These are phyloP conservation scores for Amitus sp. DNA, from an alignment of 2,888 invertebrate species.

Conservation along the genomic window DNA sequence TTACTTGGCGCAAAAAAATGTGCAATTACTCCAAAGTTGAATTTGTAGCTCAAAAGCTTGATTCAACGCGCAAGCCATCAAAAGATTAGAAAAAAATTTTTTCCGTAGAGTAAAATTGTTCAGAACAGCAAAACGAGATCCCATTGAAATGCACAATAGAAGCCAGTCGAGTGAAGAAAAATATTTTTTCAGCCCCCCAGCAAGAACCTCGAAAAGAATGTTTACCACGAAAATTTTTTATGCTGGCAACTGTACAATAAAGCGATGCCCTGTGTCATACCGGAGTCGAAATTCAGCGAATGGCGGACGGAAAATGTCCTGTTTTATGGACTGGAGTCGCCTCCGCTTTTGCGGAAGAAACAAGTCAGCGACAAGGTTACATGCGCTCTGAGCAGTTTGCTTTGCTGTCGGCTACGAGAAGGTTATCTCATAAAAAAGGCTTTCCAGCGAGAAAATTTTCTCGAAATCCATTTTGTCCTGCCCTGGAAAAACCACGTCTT, in stretches of 20 bases:
- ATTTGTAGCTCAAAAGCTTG: too few species aligned
- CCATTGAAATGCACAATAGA: too few species aligned
- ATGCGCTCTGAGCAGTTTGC: slow-evolving; percentile 72
- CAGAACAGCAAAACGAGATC: too few species aligned
- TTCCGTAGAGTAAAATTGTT: too few species aligned
- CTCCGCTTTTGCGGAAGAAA: slow-evolving; percentile 71
- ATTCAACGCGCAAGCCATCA: too few species aligned
- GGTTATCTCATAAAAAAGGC: slow-evolving; percentile 73
- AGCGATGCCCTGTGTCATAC: slow-evolving; percentile 38
- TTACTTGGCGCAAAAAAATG: too few species aligned
- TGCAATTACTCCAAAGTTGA: too few species aligned
- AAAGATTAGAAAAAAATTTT: too few species aligned
- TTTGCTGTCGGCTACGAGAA: slow-evolving; percentile 79
- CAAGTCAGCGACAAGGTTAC: slow-evolving; percentile 74
- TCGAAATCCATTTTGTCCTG: slow-evolving; percentile 74
- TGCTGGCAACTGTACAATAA: slow-evolving; percentile 62
- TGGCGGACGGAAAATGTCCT: slow-evolving; percentile 66
- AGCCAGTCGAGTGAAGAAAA: too few species aligned
- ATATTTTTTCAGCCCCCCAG: slow-evolving; percentile 39
- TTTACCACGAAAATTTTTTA: slow-evolving; percentile 72
- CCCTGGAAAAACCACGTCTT: slow-evolving; percentile 79
- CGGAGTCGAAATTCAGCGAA: slow-evolving; percentile 38
- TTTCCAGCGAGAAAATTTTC: slow-evolving; percentile 67
- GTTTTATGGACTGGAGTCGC: slow-evolving; percentile 69
- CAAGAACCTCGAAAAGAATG: slow-evolving; percentile 65